Percentiles rank a stretch among this genome's conserved stretches.
phyloP scores from a whole-genome alignment of 2,888 invertebrate species.

The Drosophila nr. medialis region DNA sequence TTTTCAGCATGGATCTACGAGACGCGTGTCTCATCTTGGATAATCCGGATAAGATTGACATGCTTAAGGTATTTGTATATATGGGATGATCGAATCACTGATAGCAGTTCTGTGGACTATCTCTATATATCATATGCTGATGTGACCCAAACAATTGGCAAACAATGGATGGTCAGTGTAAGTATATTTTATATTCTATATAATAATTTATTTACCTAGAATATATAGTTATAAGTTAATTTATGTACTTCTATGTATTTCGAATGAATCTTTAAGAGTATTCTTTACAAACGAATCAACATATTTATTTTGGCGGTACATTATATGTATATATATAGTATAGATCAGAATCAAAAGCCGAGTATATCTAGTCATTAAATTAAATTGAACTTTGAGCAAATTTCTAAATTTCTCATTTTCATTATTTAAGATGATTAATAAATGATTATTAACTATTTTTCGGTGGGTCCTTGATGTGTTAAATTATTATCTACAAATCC shows the following conservation, averaged over 20 bases:
- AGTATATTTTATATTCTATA: background rate
- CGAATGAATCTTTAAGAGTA: background rate
- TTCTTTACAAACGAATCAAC: background rate
- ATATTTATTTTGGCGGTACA: background rate
- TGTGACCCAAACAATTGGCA: background rate
- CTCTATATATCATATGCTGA: background rate
- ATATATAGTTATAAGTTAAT: background rate
- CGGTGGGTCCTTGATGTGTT: background rate
- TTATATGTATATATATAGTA: background rate
- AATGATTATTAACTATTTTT: background rate
- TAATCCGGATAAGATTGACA: background rate
- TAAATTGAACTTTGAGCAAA: background rate
- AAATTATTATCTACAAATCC: background rate
- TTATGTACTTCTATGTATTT: background rate
- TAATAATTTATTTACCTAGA: background rate
- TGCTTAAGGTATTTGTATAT: background rate
- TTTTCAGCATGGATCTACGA: background rate
- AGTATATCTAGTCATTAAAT: background rate
- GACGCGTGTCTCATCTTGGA: background rate
- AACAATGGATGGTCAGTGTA: background rate
- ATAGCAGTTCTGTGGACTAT: background rate
- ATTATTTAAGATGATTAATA: background rate
- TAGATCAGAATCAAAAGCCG: background rate
- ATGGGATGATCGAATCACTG: background rate
- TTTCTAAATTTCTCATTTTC: background rate